Conservation (phyloP, 2,113 vertebrate species). For the Ceyx melanurus region DNA sequence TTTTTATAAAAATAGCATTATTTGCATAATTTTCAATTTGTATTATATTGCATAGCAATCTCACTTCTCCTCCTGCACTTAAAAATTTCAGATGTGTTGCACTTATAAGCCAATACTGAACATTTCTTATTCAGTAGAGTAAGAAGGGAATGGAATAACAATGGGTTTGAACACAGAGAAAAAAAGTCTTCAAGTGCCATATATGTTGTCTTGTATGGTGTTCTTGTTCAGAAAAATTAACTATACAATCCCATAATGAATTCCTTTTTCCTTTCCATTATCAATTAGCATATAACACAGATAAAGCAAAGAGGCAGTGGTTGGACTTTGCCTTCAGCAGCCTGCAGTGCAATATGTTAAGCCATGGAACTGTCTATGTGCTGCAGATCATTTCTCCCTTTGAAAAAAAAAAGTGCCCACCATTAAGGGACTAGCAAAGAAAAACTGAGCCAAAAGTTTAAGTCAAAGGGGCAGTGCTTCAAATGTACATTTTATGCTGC, state of each 20-base stretch:
- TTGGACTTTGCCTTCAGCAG: conserved; percentile 30
- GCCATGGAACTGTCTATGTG: not conserved
- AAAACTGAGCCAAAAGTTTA: conserved; percentile 33
- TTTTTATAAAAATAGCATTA: not conserved
- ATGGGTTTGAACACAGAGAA: not conserved
- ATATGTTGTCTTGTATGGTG: not conserved
- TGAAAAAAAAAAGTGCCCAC: not conserved
- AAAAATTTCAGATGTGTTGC: not conserved
- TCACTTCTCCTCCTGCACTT: not conserved
- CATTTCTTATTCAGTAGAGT: not conserved
- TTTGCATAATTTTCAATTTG: not conserved
- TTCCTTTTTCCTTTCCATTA: conserved; percentile 17
- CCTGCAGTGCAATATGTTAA: not conserved
- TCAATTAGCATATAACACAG: conserved; percentile 32
- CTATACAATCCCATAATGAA: not conserved
- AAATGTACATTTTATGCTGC: conserved; percentile 51
- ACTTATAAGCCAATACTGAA: not conserved
- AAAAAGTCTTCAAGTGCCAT: not conserved
- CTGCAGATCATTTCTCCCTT: not conserved
- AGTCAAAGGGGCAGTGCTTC: conserved; percentile 36
- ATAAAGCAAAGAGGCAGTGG: conserved; percentile 1
- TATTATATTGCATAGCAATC: not conserved
- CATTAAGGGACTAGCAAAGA: conserved; percentile 2
- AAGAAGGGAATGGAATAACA: not conserved
- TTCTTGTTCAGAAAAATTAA: conserved; percentile 20